Base-by-base conservation (phyloP, 2,797 vertebrate genomes). In the Chanos chanos region DNA sequence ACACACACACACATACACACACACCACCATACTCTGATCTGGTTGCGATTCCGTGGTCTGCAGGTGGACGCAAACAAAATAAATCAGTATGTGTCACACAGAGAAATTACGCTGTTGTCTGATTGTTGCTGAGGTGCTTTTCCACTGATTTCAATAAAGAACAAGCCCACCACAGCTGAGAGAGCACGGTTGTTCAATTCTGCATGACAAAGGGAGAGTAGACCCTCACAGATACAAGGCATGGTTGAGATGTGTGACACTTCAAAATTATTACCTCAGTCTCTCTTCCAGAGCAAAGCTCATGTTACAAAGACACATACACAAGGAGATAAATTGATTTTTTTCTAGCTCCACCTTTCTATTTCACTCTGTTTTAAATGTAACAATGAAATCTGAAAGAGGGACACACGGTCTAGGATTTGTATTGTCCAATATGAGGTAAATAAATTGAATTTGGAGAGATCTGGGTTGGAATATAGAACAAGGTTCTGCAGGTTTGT, bases 301-400 rank as follows among this genome's bases (percentile, higher is more conserved):
- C 30, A 34, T 64, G 27, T 41, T 61, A 63, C 61, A 21, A 70
- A 64, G 39, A 69, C 37, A 66, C 45, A 52, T 60, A 61, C 66
- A 70, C 47, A 59, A 51, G 44, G 58, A 49, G 24, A 55, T 69
- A 66, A 60, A 65, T 70, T 70, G 39, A 45, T 61, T 70, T 28
- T 61, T 36, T 54, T 71, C 68, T 43, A 21, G 56, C 6, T 3
- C 1, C 3, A 24, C 7, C 40, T 40, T 40, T 48, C 24, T 6
- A 39, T 51, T 33, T 48, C 45, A 66, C 5, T 25, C 67, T 52
- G 28, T 57, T 33, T 10, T 57, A 61, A 72, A 52, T 48, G 53
- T 68, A 64, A 62, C 45, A 65, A 30, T 70, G 45, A 73, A 77
- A 73, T 61, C 25, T 68, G 66, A 53, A 58, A 66, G 52, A 70